phyloP scores from a whole-genome alignment of 1,140 invertebrate species.

The Apolygus lucorum region DNA sequence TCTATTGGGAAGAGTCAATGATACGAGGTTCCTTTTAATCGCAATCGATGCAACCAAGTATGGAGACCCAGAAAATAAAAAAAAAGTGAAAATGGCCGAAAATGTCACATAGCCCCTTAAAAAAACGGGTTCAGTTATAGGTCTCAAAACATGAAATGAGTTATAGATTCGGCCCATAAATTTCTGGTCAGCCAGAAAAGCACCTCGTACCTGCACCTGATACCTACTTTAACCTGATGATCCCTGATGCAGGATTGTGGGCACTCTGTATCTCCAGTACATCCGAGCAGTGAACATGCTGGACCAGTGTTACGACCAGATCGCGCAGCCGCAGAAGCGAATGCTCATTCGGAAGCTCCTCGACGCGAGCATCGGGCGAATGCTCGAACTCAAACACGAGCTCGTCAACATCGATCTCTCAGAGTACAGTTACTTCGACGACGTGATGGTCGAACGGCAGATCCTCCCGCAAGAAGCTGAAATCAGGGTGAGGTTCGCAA shows the following conservation, averaged over 20 bases:
- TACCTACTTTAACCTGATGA: no score
- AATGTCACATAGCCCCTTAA: no score
- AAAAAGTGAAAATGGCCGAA: no score
- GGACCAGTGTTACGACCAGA: constrained; percentile 77
- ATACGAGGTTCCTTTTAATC: no score
- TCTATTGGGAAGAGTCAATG: no score
- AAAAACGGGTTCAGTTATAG: no score
- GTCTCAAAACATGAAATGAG: no score
- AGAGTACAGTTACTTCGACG: constrained; percentile 79
- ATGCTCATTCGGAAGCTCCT: constrained; percentile 65
- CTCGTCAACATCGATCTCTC: constrained; percentile 75
- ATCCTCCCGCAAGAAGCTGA: constrained; percentile 42
- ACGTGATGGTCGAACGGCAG: constrained; percentile 52
- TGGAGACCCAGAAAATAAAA: no score
- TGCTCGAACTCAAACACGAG: constrained; percentile 71
- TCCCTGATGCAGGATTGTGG: constrained; percentile 40
- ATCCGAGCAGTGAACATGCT: constrained; percentile 61
- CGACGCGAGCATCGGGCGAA: constrained; percentile 65
- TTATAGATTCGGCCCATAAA: no score
- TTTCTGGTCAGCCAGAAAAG: no score
- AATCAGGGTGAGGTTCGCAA: constrained; percentile 4
- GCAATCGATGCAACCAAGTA: no score
- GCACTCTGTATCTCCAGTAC: constrained; percentile 67
- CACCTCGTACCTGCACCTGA: no score
- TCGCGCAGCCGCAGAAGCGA: constrained; percentile 86